A percentile compares a stretch with the other conserved stretches of the same genome.
These are phyloP conservation scores for Diphyllodes magnificus DNA, from an alignment of 2,113 vertebrate species.

Conservation along the genomic window DNA sequence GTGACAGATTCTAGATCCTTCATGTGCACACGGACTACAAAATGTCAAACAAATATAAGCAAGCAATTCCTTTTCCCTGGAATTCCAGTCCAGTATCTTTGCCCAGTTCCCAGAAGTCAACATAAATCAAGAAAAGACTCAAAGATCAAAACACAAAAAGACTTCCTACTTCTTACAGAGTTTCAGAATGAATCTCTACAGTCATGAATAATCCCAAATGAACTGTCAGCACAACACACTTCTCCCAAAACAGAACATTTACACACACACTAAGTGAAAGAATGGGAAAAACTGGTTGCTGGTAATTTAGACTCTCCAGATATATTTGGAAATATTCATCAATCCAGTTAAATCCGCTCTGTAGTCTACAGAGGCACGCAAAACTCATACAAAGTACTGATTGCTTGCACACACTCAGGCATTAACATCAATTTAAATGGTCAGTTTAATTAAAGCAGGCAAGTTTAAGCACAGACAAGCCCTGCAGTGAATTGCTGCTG, in stretches of 20 bases:
- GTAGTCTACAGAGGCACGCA: not conserved
- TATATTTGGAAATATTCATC: not conserved
- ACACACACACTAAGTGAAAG: not conserved
- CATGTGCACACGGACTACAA: not conserved
- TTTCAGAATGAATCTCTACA: not conserved
- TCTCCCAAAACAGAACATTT: not conserved
- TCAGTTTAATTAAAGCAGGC: not conserved
- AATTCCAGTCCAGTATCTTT: not conserved
- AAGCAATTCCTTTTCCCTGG: not conserved
- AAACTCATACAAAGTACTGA: not conserved
- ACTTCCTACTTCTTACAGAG: not conserved
- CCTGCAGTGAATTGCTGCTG: not conserved
- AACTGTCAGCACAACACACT: not conserved
- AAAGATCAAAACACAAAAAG: not conserved
- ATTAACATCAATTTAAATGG: not conserved
- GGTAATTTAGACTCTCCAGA: not conserved
- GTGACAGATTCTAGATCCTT: not conserved
- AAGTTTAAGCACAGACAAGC: not conserved
- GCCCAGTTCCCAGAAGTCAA: not conserved
- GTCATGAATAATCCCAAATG: not conserved
- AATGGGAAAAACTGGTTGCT: not conserved
- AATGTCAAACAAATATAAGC: not conserved
- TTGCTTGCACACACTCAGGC: not conserved
- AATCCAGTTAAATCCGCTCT: not conserved
- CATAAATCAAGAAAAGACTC: not conserved